These are phyloP conservation scores for Schlechtendalia chinensis DNA, from an alignment of 1,140 invertebrate genomes.

Conservation along the genomic window DNA sequence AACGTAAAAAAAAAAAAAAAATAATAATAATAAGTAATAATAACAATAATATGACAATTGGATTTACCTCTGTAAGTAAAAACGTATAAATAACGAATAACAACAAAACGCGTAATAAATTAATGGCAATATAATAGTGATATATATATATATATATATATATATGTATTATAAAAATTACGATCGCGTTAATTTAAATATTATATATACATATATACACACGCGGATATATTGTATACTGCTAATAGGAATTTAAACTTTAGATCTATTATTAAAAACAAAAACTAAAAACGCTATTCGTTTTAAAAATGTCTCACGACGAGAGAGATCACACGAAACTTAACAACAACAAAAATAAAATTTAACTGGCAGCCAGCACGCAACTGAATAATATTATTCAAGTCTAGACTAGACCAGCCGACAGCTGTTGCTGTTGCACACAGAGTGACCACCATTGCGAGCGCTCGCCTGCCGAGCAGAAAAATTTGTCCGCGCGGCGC, in stretches of 20 bases:
- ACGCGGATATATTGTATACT: not conserved
- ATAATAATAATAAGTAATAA: not conserved
- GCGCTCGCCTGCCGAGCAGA: conserved; percentile 15
- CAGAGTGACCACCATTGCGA: conserved; percentile 46
- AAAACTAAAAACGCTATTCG: conserved; percentile 30
- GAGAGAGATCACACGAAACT: conserved; percentile 48
- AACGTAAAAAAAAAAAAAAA: not conserved
- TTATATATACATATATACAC: too few relatives aligned
- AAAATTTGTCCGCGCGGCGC: not conserved
- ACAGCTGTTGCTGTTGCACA: conserved; percentile 43
- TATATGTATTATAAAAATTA: not conserved
- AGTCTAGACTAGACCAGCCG: conserved; percentile 48
- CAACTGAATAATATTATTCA: conserved; percentile 49
- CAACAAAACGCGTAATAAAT: too few relatives aligned
- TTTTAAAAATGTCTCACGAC: conserved; percentile 22
- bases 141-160: too few relatives aligned
- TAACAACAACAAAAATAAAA: conserved; percentile 28
- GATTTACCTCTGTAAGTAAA: conserved; percentile 25
- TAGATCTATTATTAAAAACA: conserved; percentile 39
- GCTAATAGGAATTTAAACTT: conserved; percentile 42
- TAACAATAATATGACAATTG: conserved; percentile 4
- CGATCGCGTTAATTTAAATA: too few relatives aligned
- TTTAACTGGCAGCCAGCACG: conserved; percentile 46
- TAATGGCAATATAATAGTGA: too few relatives aligned
- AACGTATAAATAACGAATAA: not conserved